Base-by-base conservation (phyloP, 2,797 vertebrate species). In the Perodicticus potto region DNA sequence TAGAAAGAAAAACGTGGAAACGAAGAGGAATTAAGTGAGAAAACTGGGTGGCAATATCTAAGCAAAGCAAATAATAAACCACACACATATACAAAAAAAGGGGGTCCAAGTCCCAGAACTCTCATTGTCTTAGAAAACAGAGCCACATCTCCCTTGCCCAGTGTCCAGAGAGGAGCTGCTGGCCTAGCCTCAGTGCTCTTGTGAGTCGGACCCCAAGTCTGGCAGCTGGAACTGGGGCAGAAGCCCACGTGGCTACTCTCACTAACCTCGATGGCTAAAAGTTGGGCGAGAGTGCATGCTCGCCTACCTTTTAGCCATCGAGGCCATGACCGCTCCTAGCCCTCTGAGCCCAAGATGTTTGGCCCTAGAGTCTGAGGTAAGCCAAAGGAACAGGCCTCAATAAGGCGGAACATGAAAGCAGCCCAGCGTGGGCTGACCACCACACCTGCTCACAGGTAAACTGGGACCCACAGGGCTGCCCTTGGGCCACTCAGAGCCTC, bases 1-100 rank as follows among this genome's bases (percentile, higher is more conserved):
- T 99, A 97, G 96, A 91, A 85, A 85, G 78, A 88, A 37, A 17
- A 63, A 72, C 0, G 82, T 49, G 76, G 5, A 53, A 96, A 92
- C 57, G 89, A 87, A 93, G 86, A 55, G 89, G 85, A 92, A 86
- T 70, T 49, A 45, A 93, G 86, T 84, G 88, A 93, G 22, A 61
- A n/a, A 59, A 83, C 86, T 22, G 29, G 57, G 14, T 27, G 34
- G 29, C 34, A 85, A 55, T 17, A 69, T 53, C 8, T 17, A 59
- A 69, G 73, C 61, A 70, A 70, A 81, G 59, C 55, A 22, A 34
- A 73, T 34, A 70, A 23, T 27, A 40, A 43, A 16, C 23, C n/a
- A 29, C 74, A 45, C 27, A 27, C 59, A 40, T 67, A 34, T 65
- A 29, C 57, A 49, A 49, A 89, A 37, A 55, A 91, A 34, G 45